Base-by-base conservation (phyloP, 2,888 invertebrate genomes). In the Lypha dubia region DNA sequence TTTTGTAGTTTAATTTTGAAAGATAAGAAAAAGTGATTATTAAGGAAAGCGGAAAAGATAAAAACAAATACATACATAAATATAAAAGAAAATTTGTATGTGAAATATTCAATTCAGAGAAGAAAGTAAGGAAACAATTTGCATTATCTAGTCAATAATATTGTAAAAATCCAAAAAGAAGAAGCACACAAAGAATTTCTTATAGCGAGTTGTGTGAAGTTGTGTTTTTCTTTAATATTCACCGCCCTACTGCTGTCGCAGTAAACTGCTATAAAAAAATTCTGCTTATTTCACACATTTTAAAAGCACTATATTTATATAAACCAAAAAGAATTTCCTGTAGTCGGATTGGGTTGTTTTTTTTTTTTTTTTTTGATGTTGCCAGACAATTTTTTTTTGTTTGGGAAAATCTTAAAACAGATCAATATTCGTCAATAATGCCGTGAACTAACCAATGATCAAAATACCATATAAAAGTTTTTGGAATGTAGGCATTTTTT, bases 221-320 rank as follows among this genome's bases (percentile, higher is more conserved):
- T 73, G 65, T 6, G 22, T 62, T 35, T 74, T 53, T 46, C 13
- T 46, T 20, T 44, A 32, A 20, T 46, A 46, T 62, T 67, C 67
- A 68, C 80, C 84, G 84, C 80, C 84, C 80, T 76, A 71, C 75
- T 80, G 71, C 60, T 73, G 70, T 22, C 35, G 11, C 65, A 46
- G 56, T 63, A 44, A 74, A 70, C 51, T 60, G 58, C 38, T 38
- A 62, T 51, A 75, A 67, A 46, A 38, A 68, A 68, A 41, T 63
- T 62, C 41, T 56, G 58, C 68, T 67, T 71, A 75, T 20, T 74
- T 17, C 53, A 74, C 51, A 79, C 63, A 56, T 56, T 46, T 76
- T 53, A 0, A 35, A 76, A 60, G 49, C 74, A 70, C n/a, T n/a
- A n/a, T n/a, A n/a, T n/a, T n/a, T n/a, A n/a, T n/a, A n/a, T n/a